Conservation (phyloP, 2,797 vertebrate genomes). For the Knipowitschia caucasica region DNA sequence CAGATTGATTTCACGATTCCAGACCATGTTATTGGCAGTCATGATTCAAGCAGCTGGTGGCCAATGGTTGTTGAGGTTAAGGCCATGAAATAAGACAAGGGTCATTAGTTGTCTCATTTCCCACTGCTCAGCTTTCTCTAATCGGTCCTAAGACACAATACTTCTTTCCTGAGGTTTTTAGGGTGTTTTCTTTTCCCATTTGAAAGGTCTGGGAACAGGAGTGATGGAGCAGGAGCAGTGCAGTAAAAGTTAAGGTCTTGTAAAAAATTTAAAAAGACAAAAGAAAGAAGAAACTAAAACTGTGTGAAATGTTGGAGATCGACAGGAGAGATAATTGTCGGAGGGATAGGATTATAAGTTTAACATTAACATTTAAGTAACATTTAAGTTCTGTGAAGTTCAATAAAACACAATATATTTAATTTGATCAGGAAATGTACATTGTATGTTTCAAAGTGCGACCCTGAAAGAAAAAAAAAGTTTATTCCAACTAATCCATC, state of each 20-base stretch:
- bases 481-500: no score
- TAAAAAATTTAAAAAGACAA: neutral
- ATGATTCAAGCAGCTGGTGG: conserved; percentile 1
- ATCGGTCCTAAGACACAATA: neutral
- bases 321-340: neutral
- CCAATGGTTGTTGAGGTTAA: conserved; percentile 1
- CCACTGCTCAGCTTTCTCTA: conserved; percentile 5
- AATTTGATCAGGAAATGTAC: no score
- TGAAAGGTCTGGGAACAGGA: neutral
- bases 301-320: neutral
- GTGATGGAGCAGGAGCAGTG: neutral
- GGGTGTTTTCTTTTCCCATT: neutral
- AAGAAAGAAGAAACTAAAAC: neutral
- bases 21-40: neutral
- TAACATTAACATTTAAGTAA: neutral
- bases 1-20: neutral
- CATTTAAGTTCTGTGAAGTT: no score
- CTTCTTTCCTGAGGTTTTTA: neutral
- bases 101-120: conserved; percentile 6
- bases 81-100: conserved; percentile 10
- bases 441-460: no score
- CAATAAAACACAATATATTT: no score
- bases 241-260: neutral
- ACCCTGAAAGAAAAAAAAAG: no score
- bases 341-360: neutral